Evolutionary conservation across 2,888 invertebrate genomes (phyloP).

Genomic region (Andricus curvator): DNA sequence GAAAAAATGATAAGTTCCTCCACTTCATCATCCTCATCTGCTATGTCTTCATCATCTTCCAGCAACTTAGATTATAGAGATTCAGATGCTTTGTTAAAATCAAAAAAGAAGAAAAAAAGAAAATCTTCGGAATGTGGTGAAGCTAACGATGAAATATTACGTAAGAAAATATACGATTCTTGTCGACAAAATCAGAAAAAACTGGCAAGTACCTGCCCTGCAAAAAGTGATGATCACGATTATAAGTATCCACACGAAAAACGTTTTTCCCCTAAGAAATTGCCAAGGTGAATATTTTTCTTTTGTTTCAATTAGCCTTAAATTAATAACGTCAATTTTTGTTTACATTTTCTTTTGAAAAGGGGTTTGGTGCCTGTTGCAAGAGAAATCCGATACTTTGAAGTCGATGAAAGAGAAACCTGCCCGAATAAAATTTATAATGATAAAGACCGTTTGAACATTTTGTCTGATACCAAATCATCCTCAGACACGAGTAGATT

Average conservation of each 20-base stretch:
- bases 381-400: slow-evolving; percentile 62
- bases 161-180: slow-evolving; percentile 58
- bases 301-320: neutral
- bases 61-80: neutral
- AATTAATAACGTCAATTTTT: neutral
- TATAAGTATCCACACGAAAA: slow-evolving; percentile 48
- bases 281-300: slow-evolving; percentile 56
- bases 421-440: slow-evolving; percentile 15
- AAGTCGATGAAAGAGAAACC: slow-evolving; percentile 63
- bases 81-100: neutral
- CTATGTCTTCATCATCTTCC: slow-evolving; percentile 45
- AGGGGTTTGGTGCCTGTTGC: slow-evolving; percentile 56
- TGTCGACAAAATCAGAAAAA: slow-evolving; percentile 51
- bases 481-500: slow-evolving; percentile 48
- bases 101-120: slow-evolving; percentile 41
- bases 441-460: slow-evolving; percentile 48
- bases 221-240: slow-evolving; percentile 5
- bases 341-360: neutral
- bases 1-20: slow-evolving; percentile 40
- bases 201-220: slow-evolving; percentile 8
- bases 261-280: slow-evolving; percentile 51
- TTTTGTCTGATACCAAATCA: slow-evolving; percentile 52
- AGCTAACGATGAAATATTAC: slow-evolving; percentile 41
- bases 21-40: slow-evolving; percentile 54
- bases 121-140: neutral